phyloP scores from a whole-genome alignment of 1,140 invertebrate species.

The Asbolus verrucosus region DNA sequence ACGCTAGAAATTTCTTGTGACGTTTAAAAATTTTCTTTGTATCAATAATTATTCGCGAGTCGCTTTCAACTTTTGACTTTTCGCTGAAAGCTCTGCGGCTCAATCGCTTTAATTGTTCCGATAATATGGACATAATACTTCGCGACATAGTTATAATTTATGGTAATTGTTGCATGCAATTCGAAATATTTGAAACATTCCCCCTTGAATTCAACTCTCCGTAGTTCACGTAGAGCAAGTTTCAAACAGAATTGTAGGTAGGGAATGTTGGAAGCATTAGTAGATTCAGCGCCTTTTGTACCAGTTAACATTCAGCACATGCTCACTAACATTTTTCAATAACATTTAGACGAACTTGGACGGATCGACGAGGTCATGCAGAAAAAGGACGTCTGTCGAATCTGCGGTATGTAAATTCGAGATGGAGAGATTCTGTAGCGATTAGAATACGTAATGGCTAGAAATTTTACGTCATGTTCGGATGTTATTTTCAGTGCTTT shows the following conservation, averaged over 20 bases:
- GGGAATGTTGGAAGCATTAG: conserved; percentile 22
- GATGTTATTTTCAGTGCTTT: background rate
- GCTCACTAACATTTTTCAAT: conserved; percentile 28
- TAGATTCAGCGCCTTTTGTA: conserved; percentile 14
- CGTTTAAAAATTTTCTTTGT: no score
- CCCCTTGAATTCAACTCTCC: conserved; percentile 18
- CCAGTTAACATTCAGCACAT: conserved; percentile 32
- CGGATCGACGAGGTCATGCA: background rate
- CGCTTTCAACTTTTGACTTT: background rate
- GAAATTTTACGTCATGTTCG: background rate
- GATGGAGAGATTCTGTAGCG: conserved; percentile 2
- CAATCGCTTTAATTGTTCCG: no score
- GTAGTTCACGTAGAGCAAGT: conserved; percentile 14
- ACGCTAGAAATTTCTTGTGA: no score
- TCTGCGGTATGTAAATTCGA: conserved; percentile 9
- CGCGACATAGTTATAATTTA: conserved; percentile 22
- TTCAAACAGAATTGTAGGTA: conserved; percentile 27
- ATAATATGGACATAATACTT: no score
- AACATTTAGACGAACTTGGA: conserved; percentile 29
- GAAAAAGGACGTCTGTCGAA: conserved; percentile 3
- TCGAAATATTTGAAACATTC: conserved; percentile 39
- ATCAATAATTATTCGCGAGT: no score
- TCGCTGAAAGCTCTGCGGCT: no score
- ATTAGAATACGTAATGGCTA: conserved; percentile 4
- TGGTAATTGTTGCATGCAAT: conserved; percentile 27